Conservation (phyloP, 2,113 vertebrate species). For the Formicarius rufipectus region DNA sequence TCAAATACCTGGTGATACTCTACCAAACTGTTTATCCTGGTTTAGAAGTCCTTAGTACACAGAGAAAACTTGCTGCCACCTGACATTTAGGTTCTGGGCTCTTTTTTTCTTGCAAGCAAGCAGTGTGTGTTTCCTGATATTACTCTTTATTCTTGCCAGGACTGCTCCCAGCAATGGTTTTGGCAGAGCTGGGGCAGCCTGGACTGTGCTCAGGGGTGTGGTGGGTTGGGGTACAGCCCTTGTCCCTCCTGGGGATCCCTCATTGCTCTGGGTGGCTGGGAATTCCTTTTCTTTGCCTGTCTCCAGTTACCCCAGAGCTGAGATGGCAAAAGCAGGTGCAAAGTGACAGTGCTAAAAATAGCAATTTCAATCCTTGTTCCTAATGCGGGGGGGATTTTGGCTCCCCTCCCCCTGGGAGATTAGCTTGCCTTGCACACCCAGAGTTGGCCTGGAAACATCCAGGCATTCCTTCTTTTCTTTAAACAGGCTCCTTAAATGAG, state of each 20-base stretch:
- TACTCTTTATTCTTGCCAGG: background rate
- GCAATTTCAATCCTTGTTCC: background rate
- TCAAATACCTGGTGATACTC: background rate
- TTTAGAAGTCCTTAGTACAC: background rate
- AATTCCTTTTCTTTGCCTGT: background rate
- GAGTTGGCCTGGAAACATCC: background rate
- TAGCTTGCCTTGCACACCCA: background rate
- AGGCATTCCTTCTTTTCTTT: background rate
- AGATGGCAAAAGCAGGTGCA: slow-evolving; percentile 20
- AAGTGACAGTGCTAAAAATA: background rate
- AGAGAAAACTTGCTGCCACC: background rate
- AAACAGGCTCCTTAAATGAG: fast-evolving
- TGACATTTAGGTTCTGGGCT: background rate
- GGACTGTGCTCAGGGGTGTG: background rate
- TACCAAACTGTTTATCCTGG: background rate
- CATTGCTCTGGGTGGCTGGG: fast-evolving
- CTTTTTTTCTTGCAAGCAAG: background rate
- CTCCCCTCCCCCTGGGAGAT: background rate
- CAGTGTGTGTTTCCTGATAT: background rate
- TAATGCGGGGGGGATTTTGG: fast-evolving
- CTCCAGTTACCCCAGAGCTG: background rate
- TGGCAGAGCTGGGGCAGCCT: background rate
- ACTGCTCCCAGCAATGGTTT: fast-evolving
- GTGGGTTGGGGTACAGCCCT: background rate
- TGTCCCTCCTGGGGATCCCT: too few species aligned